Percentiles rank a stretch among this genome's conserved stretches.
Conservation (phyloP, 2,113 vertebrate species). For the Anhinga rufa region DNA sequence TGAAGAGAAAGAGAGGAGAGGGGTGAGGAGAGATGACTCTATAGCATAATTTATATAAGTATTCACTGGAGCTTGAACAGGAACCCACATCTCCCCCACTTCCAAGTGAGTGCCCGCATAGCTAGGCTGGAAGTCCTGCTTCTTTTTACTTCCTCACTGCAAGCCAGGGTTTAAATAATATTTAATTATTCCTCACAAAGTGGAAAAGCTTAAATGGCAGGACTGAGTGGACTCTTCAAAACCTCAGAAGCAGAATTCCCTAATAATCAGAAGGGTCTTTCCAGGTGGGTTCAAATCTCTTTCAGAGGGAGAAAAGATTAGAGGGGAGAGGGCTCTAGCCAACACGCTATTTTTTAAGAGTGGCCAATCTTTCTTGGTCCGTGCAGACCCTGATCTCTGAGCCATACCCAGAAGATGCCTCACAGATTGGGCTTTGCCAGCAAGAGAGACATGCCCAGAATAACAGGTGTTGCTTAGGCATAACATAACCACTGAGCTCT, state of each 20-base stretch:
- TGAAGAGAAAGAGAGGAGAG: not conserved
- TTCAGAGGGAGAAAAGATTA: not conserved
- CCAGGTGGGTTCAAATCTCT: not conserved
- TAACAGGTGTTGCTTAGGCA: not conserved
- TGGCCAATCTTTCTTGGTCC: not conserved
- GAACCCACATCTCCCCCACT: not conserved
- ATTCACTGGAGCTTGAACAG: not conserved
- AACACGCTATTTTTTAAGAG: not conserved
- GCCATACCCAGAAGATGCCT: not conserved
- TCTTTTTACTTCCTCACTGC: not conserved
- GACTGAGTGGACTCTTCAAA: not conserved
- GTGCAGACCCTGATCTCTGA: not conserved
- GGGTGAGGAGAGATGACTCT: not conserved
- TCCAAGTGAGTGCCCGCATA: not conserved
- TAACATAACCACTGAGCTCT: not conserved
- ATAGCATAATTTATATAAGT: not conserved
- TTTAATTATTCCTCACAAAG: not conserved
- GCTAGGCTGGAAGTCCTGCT: not conserved
- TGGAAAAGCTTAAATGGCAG: not conserved
- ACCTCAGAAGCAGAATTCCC: not conserved
- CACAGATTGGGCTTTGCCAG: not conserved
- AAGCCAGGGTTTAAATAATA: not conserved
- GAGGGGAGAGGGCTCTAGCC: not conserved
- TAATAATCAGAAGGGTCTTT: not conserved
- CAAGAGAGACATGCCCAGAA: not conserved